Base-by-base conservation (phyloP, 2,797 vertebrate species). In the Malurus leucopterus region DNA sequence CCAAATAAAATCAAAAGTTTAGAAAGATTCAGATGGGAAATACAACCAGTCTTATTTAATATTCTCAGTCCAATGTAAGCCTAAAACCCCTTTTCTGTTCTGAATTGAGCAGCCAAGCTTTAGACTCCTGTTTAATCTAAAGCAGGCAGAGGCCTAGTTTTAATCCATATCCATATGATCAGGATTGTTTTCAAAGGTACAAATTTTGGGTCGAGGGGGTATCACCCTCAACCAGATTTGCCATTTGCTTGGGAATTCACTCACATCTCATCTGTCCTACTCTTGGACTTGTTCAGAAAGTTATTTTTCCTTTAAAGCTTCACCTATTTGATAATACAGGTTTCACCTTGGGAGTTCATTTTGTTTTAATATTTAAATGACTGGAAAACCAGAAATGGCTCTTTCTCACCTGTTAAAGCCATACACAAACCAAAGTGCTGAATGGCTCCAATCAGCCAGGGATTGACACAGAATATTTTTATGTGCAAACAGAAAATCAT, bases 171-270 rank as follows among this genome's bases (percentile, higher is more conserved):
- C 21, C 13, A 7, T 43, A 55, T 16, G 15, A 17, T 15, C 36
- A 40, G 22, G 17, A 40, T 3, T 44, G 8, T 27, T 89, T 70
- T 47, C 27, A 40, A 24, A 62, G 11, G 20, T 20, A 70, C 7
- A 49, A 6, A 3, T 70, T 77, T 44, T 1, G 2, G 3, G 11
- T 36, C 70, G 17, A 18, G 6, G 4, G 5, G 2, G 4, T n/a
- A 46, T 38, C 11, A 17, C 4, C 7, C 29, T 41, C 46, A 49
- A 24, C 3, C 26, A 53, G 29, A 32, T 61, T 41, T 86, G 17
- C 4, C 41, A 9, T 74, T 75, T 89, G 2, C 6, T 36, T 53
- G 29, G 18, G 11, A 12, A 44, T 67, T 86, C 24, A 14, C 12
- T 64, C n/a, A 34, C 5, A 19, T 6, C 7, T 65, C 24, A 27